A percentile compares a stretch with the other conserved stretches of the same genome.
phyloP scores from a whole-genome alignment of 2,888 invertebrate species.

The Diarsia brunnea region DNA sequence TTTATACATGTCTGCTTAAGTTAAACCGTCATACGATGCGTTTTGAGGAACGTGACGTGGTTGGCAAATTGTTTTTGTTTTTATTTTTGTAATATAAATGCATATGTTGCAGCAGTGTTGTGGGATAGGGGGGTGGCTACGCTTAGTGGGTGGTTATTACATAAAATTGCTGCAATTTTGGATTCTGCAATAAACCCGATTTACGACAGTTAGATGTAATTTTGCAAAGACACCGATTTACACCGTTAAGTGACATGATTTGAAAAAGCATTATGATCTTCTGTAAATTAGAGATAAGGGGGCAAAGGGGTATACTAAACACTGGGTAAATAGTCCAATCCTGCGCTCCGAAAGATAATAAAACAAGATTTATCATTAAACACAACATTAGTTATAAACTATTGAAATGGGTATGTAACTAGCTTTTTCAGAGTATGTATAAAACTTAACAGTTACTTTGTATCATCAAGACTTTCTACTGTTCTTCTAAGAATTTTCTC shows the following conservation, averaged over 20 bases:
- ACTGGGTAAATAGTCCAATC: neutral
- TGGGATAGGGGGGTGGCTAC: neutral
- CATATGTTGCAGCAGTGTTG: conserved; percentile 35
- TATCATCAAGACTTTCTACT: neutral
- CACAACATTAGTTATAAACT: neutral
- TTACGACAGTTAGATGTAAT: neutral
- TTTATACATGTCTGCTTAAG: conserved; percentile 62
- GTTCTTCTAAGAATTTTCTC: neutral
- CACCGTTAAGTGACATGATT: neutral
- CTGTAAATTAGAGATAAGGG: neutral
- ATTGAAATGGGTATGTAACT: neutral
- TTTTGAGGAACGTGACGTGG: conserved; percentile 59
- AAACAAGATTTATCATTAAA: neutral
- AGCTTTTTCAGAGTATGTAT: neutral
- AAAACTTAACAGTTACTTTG: neutral
- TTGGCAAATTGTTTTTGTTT: conserved; percentile 36
- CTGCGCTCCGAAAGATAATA: neutral
- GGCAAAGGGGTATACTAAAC: neutral
- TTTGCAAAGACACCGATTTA: neutral
- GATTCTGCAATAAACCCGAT: neutral
- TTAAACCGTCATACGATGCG: conserved; percentile 62
- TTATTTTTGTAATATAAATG: conserved; percentile 50
- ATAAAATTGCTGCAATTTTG: conserved; percentile 6
- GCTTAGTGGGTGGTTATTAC: conserved; percentile 15
- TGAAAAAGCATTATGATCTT: neutral